Evolutionary conservation across 2,113 vertebrate species (phyloP).

Genomic region (Psittacula cyanocephala): DNA sequence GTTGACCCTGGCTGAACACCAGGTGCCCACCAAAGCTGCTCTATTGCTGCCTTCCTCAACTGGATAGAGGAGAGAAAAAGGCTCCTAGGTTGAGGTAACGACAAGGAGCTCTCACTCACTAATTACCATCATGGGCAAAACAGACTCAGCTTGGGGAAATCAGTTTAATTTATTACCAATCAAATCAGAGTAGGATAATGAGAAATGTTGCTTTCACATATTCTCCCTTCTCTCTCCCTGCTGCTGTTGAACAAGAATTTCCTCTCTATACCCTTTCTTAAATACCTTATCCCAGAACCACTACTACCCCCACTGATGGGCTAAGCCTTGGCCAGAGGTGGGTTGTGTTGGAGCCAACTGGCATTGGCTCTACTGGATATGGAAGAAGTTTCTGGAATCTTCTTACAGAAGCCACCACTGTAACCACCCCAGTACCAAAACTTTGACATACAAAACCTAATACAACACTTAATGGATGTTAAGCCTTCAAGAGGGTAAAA

Average conservation of each 20-base stretch:
- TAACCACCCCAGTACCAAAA: neutral
- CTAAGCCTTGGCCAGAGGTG: neutral
- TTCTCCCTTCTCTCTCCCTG: neutral
- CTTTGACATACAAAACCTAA: neutral
- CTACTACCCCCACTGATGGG: neutral
- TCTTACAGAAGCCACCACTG: neutral
- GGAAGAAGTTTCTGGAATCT: neutral
- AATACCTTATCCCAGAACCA: neutral
- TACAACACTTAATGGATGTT: neutral
- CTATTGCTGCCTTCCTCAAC: neutral
- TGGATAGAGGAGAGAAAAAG: neutral
- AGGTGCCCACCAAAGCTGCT: neutral
- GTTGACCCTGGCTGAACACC: neutral
- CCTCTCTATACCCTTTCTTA: neutral
- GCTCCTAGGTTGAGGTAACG: neutral
- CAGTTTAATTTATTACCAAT: neutral
- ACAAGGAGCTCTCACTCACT: neutral
- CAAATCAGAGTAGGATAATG: neutral
- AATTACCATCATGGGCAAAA: neutral
- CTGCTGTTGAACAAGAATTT: neutral
- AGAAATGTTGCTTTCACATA: neutral
- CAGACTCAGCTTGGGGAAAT: neutral
- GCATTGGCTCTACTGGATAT: too few species aligned
- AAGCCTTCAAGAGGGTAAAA: neutral
- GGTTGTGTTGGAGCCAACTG: neutral